phyloP scores from a whole-genome alignment of 2,113 vertebrate genomes.

The Circaetus cinerascens region DNA sequence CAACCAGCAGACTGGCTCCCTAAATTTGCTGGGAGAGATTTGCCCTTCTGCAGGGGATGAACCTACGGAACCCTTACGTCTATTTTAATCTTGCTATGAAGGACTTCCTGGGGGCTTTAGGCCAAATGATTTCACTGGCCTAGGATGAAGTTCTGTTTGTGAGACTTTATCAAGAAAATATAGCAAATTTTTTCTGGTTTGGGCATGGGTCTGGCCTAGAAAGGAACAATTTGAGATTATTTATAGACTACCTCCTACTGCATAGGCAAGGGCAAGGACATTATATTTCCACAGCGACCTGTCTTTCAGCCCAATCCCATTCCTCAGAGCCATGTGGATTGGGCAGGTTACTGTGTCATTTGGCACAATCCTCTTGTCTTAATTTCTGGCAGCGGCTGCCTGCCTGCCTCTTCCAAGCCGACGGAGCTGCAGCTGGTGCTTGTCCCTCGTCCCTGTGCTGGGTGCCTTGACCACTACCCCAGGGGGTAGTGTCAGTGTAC shows the following conservation, averaged over 20 bases:
- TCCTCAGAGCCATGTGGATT: background rate
- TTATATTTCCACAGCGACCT: background rate
- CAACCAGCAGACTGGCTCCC: background rate
- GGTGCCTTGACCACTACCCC: background rate
- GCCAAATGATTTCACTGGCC: background rate
- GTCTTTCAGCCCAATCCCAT: rapidly evolving
- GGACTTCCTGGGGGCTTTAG: background rate
- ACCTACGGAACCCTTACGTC: background rate
- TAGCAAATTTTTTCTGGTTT: background rate
- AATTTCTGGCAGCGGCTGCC: background rate
- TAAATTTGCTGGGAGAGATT: background rate
- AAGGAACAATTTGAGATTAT: background rate
- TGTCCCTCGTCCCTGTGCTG: rapidly evolving
- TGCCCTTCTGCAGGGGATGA: background rate
- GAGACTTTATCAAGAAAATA: background rate
- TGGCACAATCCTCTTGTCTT: background rate
- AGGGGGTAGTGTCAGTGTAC: too few species aligned
- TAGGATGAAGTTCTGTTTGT: background rate
- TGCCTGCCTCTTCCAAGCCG: background rate
- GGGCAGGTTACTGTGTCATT: background rate
- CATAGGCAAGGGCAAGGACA: background rate
- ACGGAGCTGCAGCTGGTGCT: background rate
- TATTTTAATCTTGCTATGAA: background rate
- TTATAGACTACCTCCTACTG: background rate
- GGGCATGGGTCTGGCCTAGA: background rate